phyloP scores from a whole-genome alignment of 2,888 invertebrate genomes.

The Tiliacea aurago region DNA sequence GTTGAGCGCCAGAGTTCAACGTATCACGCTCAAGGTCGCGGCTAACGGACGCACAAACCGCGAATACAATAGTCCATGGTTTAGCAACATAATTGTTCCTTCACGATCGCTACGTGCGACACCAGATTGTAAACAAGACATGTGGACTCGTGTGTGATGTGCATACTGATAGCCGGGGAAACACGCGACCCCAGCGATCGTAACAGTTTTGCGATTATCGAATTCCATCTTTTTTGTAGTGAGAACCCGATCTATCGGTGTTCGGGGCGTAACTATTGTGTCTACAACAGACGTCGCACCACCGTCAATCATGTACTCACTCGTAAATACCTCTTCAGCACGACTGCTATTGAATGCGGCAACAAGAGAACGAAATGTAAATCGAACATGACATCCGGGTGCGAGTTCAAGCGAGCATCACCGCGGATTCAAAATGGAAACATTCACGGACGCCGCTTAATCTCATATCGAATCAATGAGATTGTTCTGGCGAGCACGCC shows the following conservation, averaged over 20 bases:
- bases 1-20: slow-evolving; percentile 76
- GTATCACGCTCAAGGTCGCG: slow-evolving; percentile 75
- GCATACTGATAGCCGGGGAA: slow-evolving; percentile 85
- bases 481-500: slow-evolving; percentile 81
- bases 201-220: slow-evolving; percentile 73
- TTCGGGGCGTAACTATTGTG: slow-evolving; percentile 64
- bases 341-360: slow-evolving; percentile 80
- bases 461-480: slow-evolving; percentile 85
- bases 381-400: slow-evolving; percentile 88
- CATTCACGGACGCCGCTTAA: slow-evolving; percentile 84
- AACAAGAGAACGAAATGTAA: slow-evolving; percentile 83
- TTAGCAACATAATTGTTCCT: slow-evolving; percentile 75
- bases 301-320: slow-evolving; percentile 78
- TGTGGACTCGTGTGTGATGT: slow-evolving; percentile 64
- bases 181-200: slow-evolving; percentile 75
- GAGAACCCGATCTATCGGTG: slow-evolving; percentile 55
- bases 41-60: slow-evolving; percentile 68
- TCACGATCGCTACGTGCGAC: slow-evolving; percentile 72
- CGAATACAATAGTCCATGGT: slow-evolving; percentile 74
- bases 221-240: slow-evolving; percentile 70
- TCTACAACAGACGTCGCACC: slow-evolving; percentile 67
- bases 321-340: slow-evolving; percentile 73
- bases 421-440: slow-evolving; percentile 85
- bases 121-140: slow-evolving; percentile 79
- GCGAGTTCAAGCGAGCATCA: slow-evolving; percentile 85